Evolutionary conservation across 2,888 invertebrate genomes (phyloP), one percentile per base, ranked within the genome.

Genomic region (Peribatodes rhomboidaria): DNA sequence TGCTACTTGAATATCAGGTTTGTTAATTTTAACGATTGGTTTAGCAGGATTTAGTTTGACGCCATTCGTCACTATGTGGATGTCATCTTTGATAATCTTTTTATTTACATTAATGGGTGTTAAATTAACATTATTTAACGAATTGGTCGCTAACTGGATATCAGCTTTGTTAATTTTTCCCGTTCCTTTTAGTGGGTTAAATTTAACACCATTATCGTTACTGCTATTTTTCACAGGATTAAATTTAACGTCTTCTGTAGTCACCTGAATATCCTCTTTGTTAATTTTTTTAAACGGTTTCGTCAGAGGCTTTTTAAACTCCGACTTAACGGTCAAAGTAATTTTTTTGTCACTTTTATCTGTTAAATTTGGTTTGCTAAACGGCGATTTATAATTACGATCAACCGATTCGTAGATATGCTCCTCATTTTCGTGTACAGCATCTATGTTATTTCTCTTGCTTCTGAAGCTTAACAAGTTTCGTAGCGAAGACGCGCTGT

Each of bases 181-280:
- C n/a, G n/a, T n/a, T n/a, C n/a, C n/a, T n/a, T n/a, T n/a, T n/a
- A n/a, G n/a, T 2, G 14, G 41, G 14, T 41, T 41, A 11, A 44
- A 10, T 20, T 44, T 44, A 1, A 44, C 20, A 3, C 16, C 44
- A 3, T 44, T 13, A 27, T 27, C 27, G 59, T 82, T 85, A 1
- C 89, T 86, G 75, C 87, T 90, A 9, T 31, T 33, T 22, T 46
- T 52, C 6, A 52, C 46, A 11, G 37, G 9, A 6, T 53, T 53
- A 1, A 53, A 66, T 1, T 75, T 66, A 53, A 71, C 73, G 11
- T 73, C 71, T 2, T 71, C 71, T 10, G 56, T 77, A 0, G 87
- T 84, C 2, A 88, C 81, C 69, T 83, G 80, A 39, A 90, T 90
- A 49, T 91, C 91, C 1, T 88, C 88, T 71, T 90, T 92, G 59